A percentile compares a stretch with the other conserved stretches of the same genome.
phyloP scores from a whole-genome alignment of 2,797 vertebrate genomes.

The Mus spretus region DNA sequence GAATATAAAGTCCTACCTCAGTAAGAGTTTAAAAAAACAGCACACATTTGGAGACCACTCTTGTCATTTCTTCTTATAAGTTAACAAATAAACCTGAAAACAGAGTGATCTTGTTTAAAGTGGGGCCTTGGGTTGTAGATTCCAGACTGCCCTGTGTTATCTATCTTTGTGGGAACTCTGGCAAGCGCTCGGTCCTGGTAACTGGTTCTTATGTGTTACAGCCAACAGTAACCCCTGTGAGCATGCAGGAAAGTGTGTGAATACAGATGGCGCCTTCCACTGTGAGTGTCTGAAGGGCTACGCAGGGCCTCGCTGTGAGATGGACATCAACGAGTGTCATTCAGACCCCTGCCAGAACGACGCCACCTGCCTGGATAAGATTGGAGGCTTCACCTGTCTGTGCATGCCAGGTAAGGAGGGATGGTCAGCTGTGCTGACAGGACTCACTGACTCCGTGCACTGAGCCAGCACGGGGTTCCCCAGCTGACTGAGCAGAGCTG shows the following conservation, averaged over 20 bases:
- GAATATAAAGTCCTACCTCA: background rate
- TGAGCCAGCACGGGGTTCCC: background rate
- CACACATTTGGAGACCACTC: background rate
- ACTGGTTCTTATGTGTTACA: constrained; percentile 69
- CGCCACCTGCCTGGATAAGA: constrained; percentile 97
- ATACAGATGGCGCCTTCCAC: constrained; percentile 96
- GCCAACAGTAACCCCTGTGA: constrained; percentile 96
- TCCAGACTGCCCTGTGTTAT: background rate
- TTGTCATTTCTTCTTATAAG: background rate
- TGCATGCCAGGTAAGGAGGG: constrained; percentile 93
- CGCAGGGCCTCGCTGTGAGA: constrained; percentile 95
- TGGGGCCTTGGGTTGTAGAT: background rate
- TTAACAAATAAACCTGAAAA: constrained; percentile 84
- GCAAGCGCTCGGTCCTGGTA: background rate
- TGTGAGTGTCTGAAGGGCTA: constrained; percentile 95
- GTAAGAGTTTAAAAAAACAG: background rate
- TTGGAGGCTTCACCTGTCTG: constrained; percentile 95
- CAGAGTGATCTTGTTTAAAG: background rate
- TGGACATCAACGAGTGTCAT: constrained; percentile 96
- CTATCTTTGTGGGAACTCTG: background rate
- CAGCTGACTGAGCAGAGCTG: background rate
- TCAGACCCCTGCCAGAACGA: constrained; percentile 96
- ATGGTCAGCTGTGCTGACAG: background rate
- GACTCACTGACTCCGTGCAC: accelerated
- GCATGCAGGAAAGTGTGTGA: constrained; percentile 95